Evolutionary conservation across 2,797 vertebrate species (phyloP).

Genomic region (Balearica regulorum): DNA sequence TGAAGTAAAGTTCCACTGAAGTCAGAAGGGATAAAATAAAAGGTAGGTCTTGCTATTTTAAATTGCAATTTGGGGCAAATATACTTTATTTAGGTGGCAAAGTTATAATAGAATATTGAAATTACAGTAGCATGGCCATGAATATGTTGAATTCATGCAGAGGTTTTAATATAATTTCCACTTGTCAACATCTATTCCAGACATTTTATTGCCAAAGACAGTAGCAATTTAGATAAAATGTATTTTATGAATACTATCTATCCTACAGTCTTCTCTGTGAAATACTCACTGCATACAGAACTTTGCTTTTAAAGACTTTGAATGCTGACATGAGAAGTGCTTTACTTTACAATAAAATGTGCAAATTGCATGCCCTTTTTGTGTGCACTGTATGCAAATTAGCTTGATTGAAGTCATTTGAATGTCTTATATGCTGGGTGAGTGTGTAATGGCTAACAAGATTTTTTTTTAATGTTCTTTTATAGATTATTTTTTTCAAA

Average conservation of each 20-base stretch:
- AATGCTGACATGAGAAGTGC: slow-evolving; percentile 35
- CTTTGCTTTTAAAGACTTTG: slow-evolving; percentile 35
- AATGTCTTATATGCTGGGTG: not conserved
- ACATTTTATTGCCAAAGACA: slow-evolving; percentile 39
- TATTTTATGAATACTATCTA: slow-evolving; percentile 56
- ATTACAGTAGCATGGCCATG: not conserved
- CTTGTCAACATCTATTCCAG: slow-evolving; percentile 42
- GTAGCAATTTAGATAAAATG: slow-evolving; percentile 49
- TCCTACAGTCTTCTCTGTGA: slow-evolving; percentile 6
- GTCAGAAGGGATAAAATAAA: not conserved
- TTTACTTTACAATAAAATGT: slow-evolving; percentile 31
- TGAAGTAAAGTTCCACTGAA: not conserved
- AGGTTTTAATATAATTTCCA: slow-evolving; percentile 51
- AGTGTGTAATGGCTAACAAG: not conserved
- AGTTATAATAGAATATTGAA: slow-evolving; percentile 17
- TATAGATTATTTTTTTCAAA: not conserved
- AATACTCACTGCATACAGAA: not conserved
- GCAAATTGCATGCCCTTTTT: slow-evolving; percentile 1
- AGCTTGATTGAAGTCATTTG: not conserved
- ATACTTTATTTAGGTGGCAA: not conserved
- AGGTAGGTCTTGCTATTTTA: not conserved
- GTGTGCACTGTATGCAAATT: not conserved
- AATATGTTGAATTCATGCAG: slow-evolving; percentile 15
- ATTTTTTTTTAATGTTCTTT: not conserved
- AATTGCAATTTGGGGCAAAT: not conserved